phyloP scores from a whole-genome alignment of 2,113 vertebrate species.

The Glareola pratincola region DNA sequence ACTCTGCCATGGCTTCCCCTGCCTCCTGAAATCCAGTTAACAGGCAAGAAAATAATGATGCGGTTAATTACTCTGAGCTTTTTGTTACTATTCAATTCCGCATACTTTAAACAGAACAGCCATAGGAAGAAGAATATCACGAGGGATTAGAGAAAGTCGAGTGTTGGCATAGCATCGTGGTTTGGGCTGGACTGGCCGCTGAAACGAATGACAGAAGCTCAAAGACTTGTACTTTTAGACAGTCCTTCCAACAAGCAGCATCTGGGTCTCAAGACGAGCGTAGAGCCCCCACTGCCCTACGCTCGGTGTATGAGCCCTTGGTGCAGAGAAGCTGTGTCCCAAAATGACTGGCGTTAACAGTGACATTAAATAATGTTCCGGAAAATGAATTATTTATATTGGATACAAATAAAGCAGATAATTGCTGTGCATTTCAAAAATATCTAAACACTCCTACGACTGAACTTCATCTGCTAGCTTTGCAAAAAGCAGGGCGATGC shows the following conservation, averaged over 20 bases:
- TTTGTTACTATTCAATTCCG: not conserved
- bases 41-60: not conserved
- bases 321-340: not conserved
- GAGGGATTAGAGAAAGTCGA: not conserved
- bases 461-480: not conserved
- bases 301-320: not conserved
- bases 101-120: not conserved
- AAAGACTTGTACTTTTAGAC: fast-evolving
- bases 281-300: not conserved
- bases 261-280: not conserved
- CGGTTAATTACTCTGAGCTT: not conserved
- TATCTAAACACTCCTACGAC: not conserved
- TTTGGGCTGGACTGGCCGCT: no score
- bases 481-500: not conserved
- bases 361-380: not conserved
- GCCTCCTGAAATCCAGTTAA: not conserved
- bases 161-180: not conserved
- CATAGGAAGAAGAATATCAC: not conserved
- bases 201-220: no score
- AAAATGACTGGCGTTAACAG: not conserved
- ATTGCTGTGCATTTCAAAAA: not conserved
- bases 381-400: not conserved
- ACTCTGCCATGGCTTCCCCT: not conserved
- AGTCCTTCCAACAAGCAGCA: not conserved
- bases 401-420: not conserved